A percentile compares a stretch with the other conserved stretches of the same genome.
Evolutionary conservation across 2,888 invertebrate species (phyloP).

Genomic region (Chouioia cunea): DNA sequence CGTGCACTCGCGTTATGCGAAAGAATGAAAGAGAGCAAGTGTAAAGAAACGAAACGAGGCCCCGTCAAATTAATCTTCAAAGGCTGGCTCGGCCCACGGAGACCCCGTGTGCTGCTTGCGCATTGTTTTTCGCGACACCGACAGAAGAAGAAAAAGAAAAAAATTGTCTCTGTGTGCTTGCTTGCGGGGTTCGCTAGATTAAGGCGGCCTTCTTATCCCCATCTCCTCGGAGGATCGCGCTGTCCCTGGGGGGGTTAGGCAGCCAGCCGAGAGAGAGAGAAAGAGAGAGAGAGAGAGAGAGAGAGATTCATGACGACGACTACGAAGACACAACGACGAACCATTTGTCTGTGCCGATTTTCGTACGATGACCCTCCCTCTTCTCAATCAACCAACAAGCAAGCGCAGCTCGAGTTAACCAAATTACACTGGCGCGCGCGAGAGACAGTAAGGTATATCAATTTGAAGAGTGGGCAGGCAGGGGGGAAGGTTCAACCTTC

Average conservation of each 20-base stretch:
- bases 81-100: constrained; percentile 23
- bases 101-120: constrained; percentile 13
- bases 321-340: constrained; percentile 22
- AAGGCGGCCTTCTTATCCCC: constrained; percentile 13
- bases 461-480: background rate
- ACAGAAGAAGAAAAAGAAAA: constrained; percentile 2
- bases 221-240: constrained; percentile 31
- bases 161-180: background rate
- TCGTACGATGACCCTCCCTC: constrained; percentile 12
- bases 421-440: constrained; percentile 18
- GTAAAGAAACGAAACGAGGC: background rate
- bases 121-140: constrained; percentile 18
- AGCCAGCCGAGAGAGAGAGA: too few relatives aligned
- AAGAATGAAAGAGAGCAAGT: constrained; percentile 3
- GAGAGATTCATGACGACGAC: constrained; percentile 32
- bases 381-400: too few relatives aligned
- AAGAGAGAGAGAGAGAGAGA: too few relatives aligned
- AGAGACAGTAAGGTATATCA: constrained; percentile 20
- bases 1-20: too few relatives aligned
- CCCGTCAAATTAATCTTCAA: constrained; percentile 44
- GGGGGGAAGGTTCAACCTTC: background rate
- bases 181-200: background rate
- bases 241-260: constrained; percentile 13
- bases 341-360: constrained; percentile 34
- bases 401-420: constrained; percentile 3